Evolutionary conservation across 2,113 vertebrate species (phyloP).

Genomic region (Jacana jacana): DNA sequence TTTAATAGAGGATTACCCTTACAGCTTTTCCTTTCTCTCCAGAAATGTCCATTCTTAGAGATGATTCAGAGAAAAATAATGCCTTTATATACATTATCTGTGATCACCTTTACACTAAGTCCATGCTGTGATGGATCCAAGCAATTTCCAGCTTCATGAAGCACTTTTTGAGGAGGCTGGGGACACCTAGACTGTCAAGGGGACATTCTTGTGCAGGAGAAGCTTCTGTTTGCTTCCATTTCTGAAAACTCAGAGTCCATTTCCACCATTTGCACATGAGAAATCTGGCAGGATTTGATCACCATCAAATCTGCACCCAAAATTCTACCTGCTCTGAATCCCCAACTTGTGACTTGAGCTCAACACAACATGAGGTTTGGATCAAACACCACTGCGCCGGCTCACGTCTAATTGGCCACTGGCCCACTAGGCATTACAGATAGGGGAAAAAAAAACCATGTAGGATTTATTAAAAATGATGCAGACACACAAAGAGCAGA

Average conservation of each 20-base stretch:
- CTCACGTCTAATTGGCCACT: background rate
- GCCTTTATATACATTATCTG: background rate
- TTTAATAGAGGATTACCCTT: background rate
- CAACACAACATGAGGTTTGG: background rate
- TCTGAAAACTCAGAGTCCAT: background rate
- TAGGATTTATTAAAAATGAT: background rate
- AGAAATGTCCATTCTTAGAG: background rate
- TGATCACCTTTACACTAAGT: background rate
- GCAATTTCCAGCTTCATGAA: background rate
- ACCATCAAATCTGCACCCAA: background rate
- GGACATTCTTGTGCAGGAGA: background rate
- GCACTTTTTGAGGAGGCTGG: background rate
- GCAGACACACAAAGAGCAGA: slow-evolving; percentile 22
- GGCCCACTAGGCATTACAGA: background rate
- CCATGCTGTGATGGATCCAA: background rate
- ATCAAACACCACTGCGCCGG: background rate
- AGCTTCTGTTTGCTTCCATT: background rate
- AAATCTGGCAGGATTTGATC: background rate
- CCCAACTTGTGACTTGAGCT: background rate
- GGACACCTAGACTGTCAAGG: accelerated
- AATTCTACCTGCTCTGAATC: background rate
- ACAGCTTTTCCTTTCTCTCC: background rate
- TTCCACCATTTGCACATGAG: background rate
- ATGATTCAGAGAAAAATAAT: background rate
- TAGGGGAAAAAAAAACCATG: background rate